Base-by-base conservation (phyloP, 2,113 vertebrate genomes). In the Coptodon bakossiorum region DNA sequence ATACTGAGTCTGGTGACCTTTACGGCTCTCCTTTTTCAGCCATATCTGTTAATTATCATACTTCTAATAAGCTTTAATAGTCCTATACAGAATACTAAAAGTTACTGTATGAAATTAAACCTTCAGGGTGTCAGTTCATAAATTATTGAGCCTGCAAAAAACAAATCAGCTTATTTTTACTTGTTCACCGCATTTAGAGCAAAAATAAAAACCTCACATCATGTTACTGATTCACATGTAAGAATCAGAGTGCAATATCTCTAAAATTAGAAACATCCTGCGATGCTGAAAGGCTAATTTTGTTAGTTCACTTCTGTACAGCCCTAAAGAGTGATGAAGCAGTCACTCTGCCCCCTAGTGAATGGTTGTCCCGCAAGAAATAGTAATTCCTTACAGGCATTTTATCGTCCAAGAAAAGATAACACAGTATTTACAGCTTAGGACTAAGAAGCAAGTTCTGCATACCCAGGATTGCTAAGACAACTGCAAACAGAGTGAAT, bases 341-440 rank as follows among this genome's bases (percentile, higher is more conserved):
- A 50, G 2, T 78, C 71, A 78, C 24, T 78, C 43, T 50, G 27
- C 43, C 27, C 3, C 45, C 6, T 31, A 19, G 4, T 31, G 9
- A 16, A 76, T 31, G 71, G 43, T 50, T 76, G 3, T 29, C 43
- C 43, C 0, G 1, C 0, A 50, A 19, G 24, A 50, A 29, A 14
- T 29, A 76, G 16, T 50, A 24, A 48, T 76, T 24, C 38, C 68
- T 73, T 73, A 73, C 22, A 10, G 68, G 17, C 68, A 73, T 73
- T 73, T 73, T 45, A 45, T 45, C 22, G 4, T 43, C 36, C 36
- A 24, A 27, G 66, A 73, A 45, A 45, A 45, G 38, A 73, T 10
- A 17, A 45, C 66, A 40, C 36, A 24, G 66, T 71, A 71, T 71
- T 24, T 71, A 71, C 66, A 24, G n/a, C 4, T 40, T 43, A 24